Evolutionary conservation across 2,888 invertebrate species (phyloP).

Genomic region (Tanaodytes sp.): DNA sequence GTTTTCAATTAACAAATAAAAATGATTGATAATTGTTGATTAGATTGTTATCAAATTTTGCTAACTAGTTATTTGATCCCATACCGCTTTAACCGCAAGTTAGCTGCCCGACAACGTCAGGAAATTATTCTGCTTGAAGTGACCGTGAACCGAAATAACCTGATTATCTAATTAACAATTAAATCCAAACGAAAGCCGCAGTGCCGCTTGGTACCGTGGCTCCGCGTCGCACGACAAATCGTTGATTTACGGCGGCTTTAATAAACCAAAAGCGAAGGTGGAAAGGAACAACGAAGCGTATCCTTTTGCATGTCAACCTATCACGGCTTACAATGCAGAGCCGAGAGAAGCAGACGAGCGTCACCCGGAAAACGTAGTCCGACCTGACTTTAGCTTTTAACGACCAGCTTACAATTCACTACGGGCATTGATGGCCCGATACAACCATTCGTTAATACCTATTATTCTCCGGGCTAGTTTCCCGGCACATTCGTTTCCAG

Average conservation of each 20-base stretch:
- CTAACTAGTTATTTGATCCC: too few species aligned
- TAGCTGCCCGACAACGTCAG: constrained; percentile 6
- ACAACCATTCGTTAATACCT: constrained; percentile 55
- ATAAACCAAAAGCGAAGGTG: constrained; percentile 15
- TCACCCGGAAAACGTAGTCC: constrained; percentile 33
- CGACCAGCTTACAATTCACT: constrained; percentile 53
- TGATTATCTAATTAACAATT: constrained; percentile 34
- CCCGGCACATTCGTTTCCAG: constrained; percentile 44
- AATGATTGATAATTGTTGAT: too few species aligned
- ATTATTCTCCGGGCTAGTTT: constrained; percentile 52
- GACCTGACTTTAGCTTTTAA: constrained; percentile 50
- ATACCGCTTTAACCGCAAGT: not conserved
- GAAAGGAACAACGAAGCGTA: constrained; percentile 12
- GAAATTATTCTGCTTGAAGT: constrained; percentile 32
- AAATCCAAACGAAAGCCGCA: constrained; percentile 23
- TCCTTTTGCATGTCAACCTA: constrained; percentile 36
- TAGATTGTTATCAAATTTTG: too few species aligned
- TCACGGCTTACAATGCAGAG: constrained; percentile 40
- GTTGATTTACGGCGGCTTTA: constrained; percentile 31
- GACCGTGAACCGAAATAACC: constrained; percentile 23
- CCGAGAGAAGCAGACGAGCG: constrained; percentile 32
- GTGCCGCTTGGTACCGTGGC: not conserved
- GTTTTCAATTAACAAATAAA: too few species aligned
- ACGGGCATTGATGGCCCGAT: constrained; percentile 50
- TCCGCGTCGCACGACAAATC: constrained; percentile 11